Evolutionary conservation across 2,113 vertebrate genomes (phyloP).

Genomic region (Halcyon senegalensis): DNA sequence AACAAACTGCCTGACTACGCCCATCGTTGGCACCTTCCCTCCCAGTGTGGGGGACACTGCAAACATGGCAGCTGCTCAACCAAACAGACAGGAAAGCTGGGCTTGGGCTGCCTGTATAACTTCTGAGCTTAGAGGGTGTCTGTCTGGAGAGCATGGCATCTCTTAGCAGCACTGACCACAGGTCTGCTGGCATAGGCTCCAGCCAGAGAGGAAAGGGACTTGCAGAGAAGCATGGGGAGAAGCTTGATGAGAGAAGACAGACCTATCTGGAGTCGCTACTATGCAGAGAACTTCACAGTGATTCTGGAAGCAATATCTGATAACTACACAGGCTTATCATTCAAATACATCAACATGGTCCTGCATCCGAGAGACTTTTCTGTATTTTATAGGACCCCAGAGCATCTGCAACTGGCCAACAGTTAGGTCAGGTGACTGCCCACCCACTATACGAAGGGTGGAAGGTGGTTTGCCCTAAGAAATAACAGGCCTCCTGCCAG

Average conservation of each 20-base stretch:
- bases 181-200: not conserved
- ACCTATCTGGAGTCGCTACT: not conserved
- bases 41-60: not conserved
- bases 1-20: not conserved
- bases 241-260: not conserved
- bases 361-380: not conserved
- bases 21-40: not conserved
- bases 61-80: slow-evolving; percentile 9
- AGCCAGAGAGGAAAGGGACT: not conserved
- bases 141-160: not conserved
- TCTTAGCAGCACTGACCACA: not conserved
- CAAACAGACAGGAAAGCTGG: not conserved
- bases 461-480: not conserved
- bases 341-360: not conserved
- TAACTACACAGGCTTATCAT: not conserved
- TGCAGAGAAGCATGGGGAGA: not conserved
- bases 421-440: not conserved
- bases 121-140: not conserved
- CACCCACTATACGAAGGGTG: not conserved
- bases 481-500: not conserved
- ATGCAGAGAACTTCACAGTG: not conserved
- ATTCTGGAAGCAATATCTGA: not conserved
- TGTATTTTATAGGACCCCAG: not conserved
- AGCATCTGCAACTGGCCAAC: not conserved
- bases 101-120: not conserved